A percentile compares a stretch with the other conserved stretches of the same genome.
phyloP scores from a whole-genome alignment of 2,113 vertebrate species.

The Zosterops japonicus region DNA sequence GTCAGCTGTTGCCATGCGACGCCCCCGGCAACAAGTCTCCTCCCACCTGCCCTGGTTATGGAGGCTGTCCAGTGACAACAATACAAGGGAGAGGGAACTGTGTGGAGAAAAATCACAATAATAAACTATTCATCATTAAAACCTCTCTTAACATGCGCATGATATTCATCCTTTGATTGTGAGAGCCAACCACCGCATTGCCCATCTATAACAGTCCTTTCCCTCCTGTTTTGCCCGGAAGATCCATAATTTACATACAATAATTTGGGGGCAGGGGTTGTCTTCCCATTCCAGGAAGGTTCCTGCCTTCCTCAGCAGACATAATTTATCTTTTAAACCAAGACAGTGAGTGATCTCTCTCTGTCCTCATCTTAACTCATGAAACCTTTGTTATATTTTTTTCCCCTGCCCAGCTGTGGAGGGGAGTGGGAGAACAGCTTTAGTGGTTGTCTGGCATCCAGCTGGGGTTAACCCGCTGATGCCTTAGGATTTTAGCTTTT shows the following conservation, averaged over 20 bases:
- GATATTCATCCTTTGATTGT: neutral
- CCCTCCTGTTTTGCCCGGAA: neutral
- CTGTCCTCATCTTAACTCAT: neutral
- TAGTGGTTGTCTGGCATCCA: neutral
- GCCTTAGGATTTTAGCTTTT: neutral
- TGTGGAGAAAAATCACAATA: neutral
- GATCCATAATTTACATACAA: neutral
- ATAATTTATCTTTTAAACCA: neutral
- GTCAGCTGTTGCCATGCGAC: neutral
- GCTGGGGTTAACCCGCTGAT: neutral
- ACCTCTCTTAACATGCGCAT: neutral
- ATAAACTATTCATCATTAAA: neutral
- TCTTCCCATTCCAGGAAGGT: neutral
- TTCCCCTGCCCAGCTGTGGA: neutral
- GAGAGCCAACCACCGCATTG: neutral
- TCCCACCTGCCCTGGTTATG: neutral
- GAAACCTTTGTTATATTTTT: neutral
- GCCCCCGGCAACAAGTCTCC: neutral
- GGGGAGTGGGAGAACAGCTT: neutral
- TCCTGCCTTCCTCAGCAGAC: neutral
- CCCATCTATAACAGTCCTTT: neutral
- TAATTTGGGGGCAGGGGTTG: neutral
- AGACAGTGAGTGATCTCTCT: neutral
- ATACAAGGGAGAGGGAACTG: neutral
- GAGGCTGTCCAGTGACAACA: neutral